These are phyloP conservation scores for Andrena hattorfiana DNA, from an alignment of 2,888 invertebrate genomes.

Conservation along the genomic window DNA sequence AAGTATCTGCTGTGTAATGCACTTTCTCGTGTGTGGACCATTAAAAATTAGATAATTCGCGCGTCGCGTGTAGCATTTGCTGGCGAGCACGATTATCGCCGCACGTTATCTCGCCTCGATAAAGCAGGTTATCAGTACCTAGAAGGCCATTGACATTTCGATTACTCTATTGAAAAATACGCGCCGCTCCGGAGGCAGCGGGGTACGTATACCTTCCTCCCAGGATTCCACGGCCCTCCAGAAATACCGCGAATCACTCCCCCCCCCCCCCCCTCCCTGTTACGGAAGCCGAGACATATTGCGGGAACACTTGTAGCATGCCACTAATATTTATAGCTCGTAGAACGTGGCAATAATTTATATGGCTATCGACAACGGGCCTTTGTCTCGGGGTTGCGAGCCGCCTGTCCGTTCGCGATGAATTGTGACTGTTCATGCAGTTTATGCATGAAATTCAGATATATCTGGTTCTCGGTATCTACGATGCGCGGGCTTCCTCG, in stretches of 20 bases:
- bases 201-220: background rate
- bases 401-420: conserved; percentile 15
- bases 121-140: conserved; percentile 11
- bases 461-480: background rate
- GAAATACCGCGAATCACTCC: background rate
- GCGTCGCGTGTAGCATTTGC: background rate
- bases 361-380: conserved; percentile 40
- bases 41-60: conserved; percentile 1
- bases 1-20: background rate
- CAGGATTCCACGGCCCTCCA: background rate
- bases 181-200: background rate
- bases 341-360: conserved; percentile 41
- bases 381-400: conserved; percentile 27
- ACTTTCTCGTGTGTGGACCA: background rate
- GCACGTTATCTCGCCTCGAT: conserved; percentile 18
- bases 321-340: conserved; percentile 34
- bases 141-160: conserved; percentile 29
- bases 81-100: background rate
- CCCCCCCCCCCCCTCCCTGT: background rate
- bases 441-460: conserved; percentile 37
- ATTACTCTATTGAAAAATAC: conserved; percentile 15
- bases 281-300: background rate
- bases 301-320: conserved; percentile 22
- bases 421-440: conserved; percentile 34
- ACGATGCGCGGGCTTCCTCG: background rate